phyloP scores from a whole-genome alignment of 2,888 invertebrate genomes.

The Perizoma affinitatum region DNA sequence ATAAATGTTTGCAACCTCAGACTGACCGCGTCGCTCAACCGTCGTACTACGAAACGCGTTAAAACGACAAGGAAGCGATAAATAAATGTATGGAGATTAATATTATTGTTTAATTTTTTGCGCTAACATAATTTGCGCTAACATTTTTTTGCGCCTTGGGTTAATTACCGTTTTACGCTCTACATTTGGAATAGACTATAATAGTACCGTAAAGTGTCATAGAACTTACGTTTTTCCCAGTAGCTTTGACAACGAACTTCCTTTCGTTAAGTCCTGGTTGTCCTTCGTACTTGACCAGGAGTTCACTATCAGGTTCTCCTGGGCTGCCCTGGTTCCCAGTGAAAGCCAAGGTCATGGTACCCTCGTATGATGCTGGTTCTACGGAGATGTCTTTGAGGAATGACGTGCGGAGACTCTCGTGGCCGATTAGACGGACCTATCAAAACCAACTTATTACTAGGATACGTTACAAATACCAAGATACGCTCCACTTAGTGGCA shows the following conservation, averaged over 20 bases:
- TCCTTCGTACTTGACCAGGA: slow-evolving; percentile 59
- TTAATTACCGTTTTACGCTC: no score
- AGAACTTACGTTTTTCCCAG: slow-evolving; percentile 60
- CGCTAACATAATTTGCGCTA: no score
- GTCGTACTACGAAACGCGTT: no score
- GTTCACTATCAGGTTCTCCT: slow-evolving; percentile 43
- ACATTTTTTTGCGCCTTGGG: no score
- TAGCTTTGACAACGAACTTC: slow-evolving; percentile 52
- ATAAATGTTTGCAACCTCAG: no score
- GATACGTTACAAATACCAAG: not conserved
- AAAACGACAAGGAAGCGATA: no score
- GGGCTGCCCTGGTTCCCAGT: slow-evolving; percentile 36
- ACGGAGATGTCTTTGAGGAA: slow-evolving; percentile 56
- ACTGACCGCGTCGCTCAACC: no score
- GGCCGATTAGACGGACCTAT: slow-evolving; percentile 62
- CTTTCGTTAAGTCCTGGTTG: slow-evolving; percentile 49
- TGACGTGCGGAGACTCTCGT: slow-evolving; percentile 58
- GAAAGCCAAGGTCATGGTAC: slow-evolving; percentile 52
- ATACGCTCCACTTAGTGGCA: no score
- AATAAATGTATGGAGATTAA: no score
- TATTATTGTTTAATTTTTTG: no score
- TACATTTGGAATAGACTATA: no score
- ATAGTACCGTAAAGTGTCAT: not conserved
- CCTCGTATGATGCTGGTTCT: slow-evolving; percentile 60
- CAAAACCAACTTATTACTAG: slow-evolving; percentile 45